phyloP scores from a whole-genome alignment of 2,113 vertebrate species.

The Ictalurus furcatus region DNA sequence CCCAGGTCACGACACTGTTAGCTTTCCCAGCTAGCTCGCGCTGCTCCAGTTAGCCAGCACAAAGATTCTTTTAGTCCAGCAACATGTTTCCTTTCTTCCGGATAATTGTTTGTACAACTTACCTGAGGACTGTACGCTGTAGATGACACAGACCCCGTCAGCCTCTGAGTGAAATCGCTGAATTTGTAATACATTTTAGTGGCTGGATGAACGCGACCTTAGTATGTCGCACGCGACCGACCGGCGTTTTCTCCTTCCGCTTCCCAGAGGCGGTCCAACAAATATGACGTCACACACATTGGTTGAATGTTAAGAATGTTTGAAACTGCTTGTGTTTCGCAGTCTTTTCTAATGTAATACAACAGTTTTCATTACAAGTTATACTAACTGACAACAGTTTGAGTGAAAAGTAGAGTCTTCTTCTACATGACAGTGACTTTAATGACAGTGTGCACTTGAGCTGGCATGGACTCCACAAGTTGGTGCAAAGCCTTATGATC shows the following conservation, averaged over 20 bases:
- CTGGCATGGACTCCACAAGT: not conserved
- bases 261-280: not conserved
- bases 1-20: not conserved
- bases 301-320: not conserved
- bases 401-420: not conserved
- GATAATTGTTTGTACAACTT: constrained; percentile 17
- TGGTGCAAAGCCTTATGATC: not conserved
- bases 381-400: not conserved
- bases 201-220: not conserved
- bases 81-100: not conserved
- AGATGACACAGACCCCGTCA: constrained; percentile 67
- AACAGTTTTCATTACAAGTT: not conserved
- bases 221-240: not conserved
- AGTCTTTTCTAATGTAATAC: not conserved
- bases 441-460: not conserved
- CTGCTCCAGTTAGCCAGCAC: not conserved
- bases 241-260: constrained; percentile 29
- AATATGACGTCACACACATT: constrained; percentile 34
- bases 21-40: not conserved
- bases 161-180: constrained; percentile 75
- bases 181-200: constrained; percentile 81
- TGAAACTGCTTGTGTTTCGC: not conserved
- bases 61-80: constrained; percentile 40
- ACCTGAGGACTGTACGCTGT: constrained; percentile 79
- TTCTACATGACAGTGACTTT: not conserved